Conservation (phyloP, 2,888 invertebrate species). For the Lasiommata megera region DNA sequence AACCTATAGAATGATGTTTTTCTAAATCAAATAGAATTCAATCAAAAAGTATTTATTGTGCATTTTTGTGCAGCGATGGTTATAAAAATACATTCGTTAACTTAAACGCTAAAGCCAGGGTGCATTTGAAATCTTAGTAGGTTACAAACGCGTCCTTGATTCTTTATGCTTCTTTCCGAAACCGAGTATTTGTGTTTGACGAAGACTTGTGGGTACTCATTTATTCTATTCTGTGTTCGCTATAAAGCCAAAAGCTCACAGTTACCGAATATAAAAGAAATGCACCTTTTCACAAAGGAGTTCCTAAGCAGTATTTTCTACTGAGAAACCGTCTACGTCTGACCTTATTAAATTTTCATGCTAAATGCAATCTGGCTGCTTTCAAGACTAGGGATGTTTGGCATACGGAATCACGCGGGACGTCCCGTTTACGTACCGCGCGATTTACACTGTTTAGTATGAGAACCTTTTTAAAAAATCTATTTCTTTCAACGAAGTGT, state of each 20-base stretch:
- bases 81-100: too few relatives aligned
- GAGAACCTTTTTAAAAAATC: too few relatives aligned
- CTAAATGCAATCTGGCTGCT: conserved; percentile 42
- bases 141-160: too few relatives aligned
- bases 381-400: conserved; percentile 12
- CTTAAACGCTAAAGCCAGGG: too few relatives aligned
- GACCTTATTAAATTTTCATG: conserved; percentile 60
- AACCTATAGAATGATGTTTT: too few relatives aligned
- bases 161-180: neutral
- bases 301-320: conserved; percentile 32
- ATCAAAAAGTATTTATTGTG: too few relatives aligned
- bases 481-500: too few relatives aligned
- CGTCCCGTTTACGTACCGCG: neutral
- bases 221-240: conserved; percentile 6
- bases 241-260: conserved; percentile 27
- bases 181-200: conserved; percentile 10
- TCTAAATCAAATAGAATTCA: too few relatives aligned
- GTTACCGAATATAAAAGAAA: conserved; percentile 33
- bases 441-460: too few relatives aligned
- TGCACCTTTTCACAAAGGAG: conserved; percentile 30
- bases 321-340: conserved; percentile 25
- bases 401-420: neutral
- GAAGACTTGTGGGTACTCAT: conserved; percentile 2
- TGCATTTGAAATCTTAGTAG: too few relatives aligned
- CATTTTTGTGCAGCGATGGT: too few relatives aligned